Conservation (phyloP, 2,888 invertebrate genomes). For the Leptarthrus brevirostris region DNA sequence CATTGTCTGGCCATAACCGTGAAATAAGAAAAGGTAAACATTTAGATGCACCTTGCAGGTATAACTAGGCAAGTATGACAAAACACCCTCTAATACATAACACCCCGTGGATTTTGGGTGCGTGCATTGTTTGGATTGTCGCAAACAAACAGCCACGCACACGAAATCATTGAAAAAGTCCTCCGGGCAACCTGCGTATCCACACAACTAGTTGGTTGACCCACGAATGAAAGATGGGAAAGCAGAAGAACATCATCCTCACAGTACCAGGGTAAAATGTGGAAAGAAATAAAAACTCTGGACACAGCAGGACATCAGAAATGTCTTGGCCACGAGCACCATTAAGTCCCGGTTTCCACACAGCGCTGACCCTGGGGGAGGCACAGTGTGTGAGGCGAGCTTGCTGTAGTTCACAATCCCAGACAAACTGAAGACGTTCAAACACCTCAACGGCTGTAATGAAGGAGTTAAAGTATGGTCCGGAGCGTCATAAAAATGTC, state of each 20-base stretch:
- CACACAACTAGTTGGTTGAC: slow-evolving; percentile 3
- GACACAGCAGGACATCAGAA: slow-evolving; percentile 49
- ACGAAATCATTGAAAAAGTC: slow-evolving; percentile 43
- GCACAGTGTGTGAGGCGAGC: slow-evolving; percentile 36
- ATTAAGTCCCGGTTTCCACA: not conserved
- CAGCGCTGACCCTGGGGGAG: slow-evolving; percentile 39
- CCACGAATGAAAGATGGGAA: slow-evolving; percentile 24
- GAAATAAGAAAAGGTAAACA: slow-evolving; percentile 40
- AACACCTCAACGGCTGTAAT: slow-evolving; percentile 50
- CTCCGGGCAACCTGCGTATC: slow-evolving; percentile 15
- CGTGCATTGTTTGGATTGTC: slow-evolving; percentile 14
- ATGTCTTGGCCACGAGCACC: slow-evolving; percentile 29
- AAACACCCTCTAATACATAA: slow-evolving; percentile 37
- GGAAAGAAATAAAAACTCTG: slow-evolving; percentile 27
- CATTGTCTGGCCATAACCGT: slow-evolving; percentile 8
- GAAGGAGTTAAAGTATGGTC: slow-evolving; percentile 51
- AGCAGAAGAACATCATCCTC: slow-evolving; percentile 39
- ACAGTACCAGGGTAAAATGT: slow-evolving; percentile 6
- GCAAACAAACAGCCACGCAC: slow-evolving; percentile 11
- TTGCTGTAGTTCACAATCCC: slow-evolving; percentile 20
- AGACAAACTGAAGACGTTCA: slow-evolving; percentile 46
- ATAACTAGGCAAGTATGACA: slow-evolving; percentile 12
- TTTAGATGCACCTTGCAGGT: slow-evolving; percentile 45
- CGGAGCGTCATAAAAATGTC: slow-evolving; percentile 53
- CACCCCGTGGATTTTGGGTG: slow-evolving; percentile 42